A percentile compares a stretch with the other conserved stretches of the same genome.
phyloP scores from a whole-genome alignment of 1,140 invertebrate species.

The Mizuhopecten yessoensis region DNA sequence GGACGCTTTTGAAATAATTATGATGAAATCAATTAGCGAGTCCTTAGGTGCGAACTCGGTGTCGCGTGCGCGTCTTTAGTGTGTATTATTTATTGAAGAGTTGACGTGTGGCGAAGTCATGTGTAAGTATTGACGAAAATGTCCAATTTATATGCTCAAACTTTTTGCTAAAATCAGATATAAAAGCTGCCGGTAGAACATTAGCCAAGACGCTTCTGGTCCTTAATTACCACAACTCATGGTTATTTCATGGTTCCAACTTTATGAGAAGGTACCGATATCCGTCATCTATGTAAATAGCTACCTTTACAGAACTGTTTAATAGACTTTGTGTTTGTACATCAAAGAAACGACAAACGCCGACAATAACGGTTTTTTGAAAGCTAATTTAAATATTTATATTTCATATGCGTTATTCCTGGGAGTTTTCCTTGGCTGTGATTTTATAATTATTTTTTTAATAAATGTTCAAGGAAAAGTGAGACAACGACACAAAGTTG shows the following conservation, averaged over 20 bases:
- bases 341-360: neutral
- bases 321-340: neutral
- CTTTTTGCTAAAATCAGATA: conserved; percentile 1
- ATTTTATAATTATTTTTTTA: neutral
- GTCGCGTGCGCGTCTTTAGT: conserved; percentile 1
- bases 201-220: neutral
- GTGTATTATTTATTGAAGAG: neutral
- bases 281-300: neutral
- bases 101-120: conserved; percentile 30
- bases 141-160: conserved; percentile 35
- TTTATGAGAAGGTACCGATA: neutral
- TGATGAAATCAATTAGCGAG: conserved; percentile 28
- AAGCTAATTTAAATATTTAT: neutral
- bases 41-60: conserved; percentile 5
- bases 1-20: conserved; percentile 34
- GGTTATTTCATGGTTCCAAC: neutral
- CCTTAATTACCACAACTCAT: neutral
- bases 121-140: conserved; percentile 39
- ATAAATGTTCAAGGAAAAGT: no score
- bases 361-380: neutral
- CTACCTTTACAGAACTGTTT: neutral
- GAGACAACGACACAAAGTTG: neutral
- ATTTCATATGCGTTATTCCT: neutral
- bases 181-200: neutral
- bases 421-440: neutral